These are phyloP conservation scores for Atopsyche davidsoni DNA, from an alignment of 1,140 invertebrate species.

Conservation along the genomic window DNA sequence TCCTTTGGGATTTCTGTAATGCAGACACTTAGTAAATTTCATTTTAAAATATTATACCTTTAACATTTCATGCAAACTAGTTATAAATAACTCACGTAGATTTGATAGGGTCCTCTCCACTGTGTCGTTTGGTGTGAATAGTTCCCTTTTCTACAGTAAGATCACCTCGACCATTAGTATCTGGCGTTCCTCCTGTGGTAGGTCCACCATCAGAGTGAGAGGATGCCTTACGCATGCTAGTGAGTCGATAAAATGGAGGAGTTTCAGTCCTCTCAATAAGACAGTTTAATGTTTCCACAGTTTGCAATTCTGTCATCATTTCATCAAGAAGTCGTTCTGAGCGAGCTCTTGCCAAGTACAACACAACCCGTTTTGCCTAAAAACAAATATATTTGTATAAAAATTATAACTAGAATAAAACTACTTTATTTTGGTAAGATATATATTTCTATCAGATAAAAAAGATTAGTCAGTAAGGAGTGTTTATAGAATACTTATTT, in stretches of 20 bases:
- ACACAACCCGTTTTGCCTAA: slow-evolving; percentile 89
- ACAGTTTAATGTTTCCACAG: slow-evolving; percentile 91
- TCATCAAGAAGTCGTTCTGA: slow-evolving; percentile 91
- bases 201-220: slow-evolving; percentile 67
- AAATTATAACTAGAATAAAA: no score
- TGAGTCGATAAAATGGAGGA: slow-evolving; percentile 92
- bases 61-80: not conserved
- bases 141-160: slow-evolving; percentile 79
- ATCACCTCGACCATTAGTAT: slow-evolving; percentile 40
- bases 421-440: no score
- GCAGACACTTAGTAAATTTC: not conserved
- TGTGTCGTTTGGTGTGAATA: slow-evolving; percentile 93
- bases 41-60: not conserved
- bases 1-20: slow-evolving; percentile 5
- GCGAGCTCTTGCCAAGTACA: slow-evolving; percentile 84
- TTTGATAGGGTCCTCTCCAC: slow-evolving; percentile 82
- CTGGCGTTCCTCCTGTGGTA: slow-evolving; percentile 43
- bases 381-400: no score
- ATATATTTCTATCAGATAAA: no score
- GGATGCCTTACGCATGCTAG: slow-evolving; percentile 83
- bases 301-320: slow-evolving; percentile 94
- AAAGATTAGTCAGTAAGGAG: no score
- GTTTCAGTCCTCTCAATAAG: slow-evolving; percentile 94
- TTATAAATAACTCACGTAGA: slow-evolving; percentile 46
- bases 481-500: no score